phyloP scores from a whole-genome alignment of 2,797 vertebrate species.

The Rhinichthys osculus region DNA sequence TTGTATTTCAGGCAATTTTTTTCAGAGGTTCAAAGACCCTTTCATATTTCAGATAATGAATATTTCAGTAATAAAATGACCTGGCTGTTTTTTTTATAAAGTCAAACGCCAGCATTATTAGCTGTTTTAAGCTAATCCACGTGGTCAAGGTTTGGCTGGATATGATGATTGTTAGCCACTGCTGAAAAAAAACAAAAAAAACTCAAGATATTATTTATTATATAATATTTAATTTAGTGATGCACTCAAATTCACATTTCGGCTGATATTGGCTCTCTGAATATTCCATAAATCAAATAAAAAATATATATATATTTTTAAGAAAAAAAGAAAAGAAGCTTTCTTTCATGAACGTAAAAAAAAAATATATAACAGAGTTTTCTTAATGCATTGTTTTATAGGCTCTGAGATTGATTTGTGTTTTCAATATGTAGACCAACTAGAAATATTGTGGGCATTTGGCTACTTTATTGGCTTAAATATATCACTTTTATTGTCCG shows the following conservation, averaged over 20 bases:
- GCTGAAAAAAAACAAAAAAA: background rate
- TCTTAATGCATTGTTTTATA: background rate
- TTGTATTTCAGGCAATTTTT: conserved; percentile 75
- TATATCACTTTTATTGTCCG: background rate
- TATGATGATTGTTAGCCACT: too few species aligned
- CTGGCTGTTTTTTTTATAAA: conserved; percentile 51
- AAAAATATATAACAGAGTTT: background rate
- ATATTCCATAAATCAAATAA: background rate
- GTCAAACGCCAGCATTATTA: background rate
- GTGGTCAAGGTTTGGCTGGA: background rate
- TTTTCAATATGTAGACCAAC: background rate
- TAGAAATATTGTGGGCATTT: background rate
- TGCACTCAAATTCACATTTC: background rate
- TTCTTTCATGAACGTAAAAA: background rate
- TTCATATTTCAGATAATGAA: conserved; percentile 72
- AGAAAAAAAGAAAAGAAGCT: background rate
- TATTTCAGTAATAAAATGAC: conserved; percentile 67
- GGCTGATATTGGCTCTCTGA: background rate
- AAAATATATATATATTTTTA: background rate
- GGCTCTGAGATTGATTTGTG: background rate
- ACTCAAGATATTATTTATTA: background rate
- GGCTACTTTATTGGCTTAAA: background rate
- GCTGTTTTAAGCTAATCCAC: background rate
- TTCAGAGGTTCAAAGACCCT: conserved; percentile 75
- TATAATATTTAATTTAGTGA: background rate